phyloP scores from a whole-genome alignment of 2,113 vertebrate species.

The Carassius gibelio region DNA sequence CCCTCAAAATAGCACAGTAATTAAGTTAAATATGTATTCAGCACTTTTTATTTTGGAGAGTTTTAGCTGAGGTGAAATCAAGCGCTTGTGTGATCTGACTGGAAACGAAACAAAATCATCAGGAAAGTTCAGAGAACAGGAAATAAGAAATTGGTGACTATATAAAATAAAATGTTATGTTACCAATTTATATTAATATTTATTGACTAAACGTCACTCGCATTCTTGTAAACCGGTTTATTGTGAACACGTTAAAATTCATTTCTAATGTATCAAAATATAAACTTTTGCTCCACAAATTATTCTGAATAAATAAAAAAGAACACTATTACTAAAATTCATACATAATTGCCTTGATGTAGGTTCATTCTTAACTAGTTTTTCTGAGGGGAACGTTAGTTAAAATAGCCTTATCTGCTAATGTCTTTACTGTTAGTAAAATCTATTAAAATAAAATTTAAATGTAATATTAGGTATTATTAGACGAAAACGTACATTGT shows the following conservation, averaged over 20 bases:
- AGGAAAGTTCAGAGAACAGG: background rate
- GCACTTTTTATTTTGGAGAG: background rate
- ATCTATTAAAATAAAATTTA: background rate
- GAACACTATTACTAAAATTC: background rate
- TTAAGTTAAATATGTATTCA: background rate
- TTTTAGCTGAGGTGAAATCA: conserved; percentile 8
- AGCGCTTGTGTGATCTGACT: background rate
- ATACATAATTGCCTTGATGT: background rate
- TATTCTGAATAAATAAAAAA: background rate
- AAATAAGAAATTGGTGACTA: background rate
- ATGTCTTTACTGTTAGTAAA: background rate
- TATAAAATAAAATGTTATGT: background rate
- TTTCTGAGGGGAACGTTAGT: background rate
- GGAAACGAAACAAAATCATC: background rate
- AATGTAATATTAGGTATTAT: too few relatives aligned
- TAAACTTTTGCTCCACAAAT: background rate
- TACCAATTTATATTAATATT: too few relatives aligned
- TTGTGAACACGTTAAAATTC: background rate
- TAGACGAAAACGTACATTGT: background rate
- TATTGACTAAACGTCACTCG: too few relatives aligned
- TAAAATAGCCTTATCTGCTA: background rate
- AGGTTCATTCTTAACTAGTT: background rate
- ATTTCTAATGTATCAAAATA: background rate
- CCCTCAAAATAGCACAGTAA: background rate
- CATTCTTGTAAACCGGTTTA: background rate